Conservation (phyloP, 1,140 invertebrate species). For the Cecropterus lyciades region DNA sequence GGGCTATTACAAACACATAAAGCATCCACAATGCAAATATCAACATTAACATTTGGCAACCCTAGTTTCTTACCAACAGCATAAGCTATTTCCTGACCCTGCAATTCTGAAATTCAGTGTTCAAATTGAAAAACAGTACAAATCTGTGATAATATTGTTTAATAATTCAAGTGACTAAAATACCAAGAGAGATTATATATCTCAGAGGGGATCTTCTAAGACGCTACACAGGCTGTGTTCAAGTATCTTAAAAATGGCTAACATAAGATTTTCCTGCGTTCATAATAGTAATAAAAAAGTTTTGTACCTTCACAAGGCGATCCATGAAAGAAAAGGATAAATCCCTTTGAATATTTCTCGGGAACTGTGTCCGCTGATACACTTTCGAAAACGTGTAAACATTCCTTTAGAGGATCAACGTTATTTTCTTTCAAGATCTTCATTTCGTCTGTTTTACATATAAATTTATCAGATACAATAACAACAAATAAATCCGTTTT, state of each 20-base stretch:
- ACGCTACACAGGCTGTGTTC: too few relatives aligned
- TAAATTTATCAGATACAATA: too few relatives aligned
- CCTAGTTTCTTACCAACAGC: constrained; percentile 58
- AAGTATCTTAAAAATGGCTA: too few relatives aligned
- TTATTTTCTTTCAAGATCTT: constrained; percentile 58
- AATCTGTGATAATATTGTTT: too few relatives aligned
- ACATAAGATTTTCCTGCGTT: too few relatives aligned
- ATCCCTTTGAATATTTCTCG: constrained; percentile 58
- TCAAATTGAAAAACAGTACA: background rate
- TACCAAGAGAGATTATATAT: too few relatives aligned
- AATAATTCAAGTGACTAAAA: background rate
- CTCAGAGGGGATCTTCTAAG: too few relatives aligned
- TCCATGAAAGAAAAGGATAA: constrained; percentile 70
- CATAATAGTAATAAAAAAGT: too few relatives aligned
- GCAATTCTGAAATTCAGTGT: constrained; percentile 53
- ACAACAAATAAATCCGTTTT: too few relatives aligned
- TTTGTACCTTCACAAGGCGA: constrained; percentile 67
- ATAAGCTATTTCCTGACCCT: constrained; percentile 73
- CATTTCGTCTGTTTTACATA: constrained; percentile 60
- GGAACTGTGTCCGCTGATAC: constrained; percentile 25
- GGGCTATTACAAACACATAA: constrained; percentile 53
- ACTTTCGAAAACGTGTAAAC: constrained; percentile 52
- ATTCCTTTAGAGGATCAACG: constrained; percentile 65
- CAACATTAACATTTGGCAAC: constrained; percentile 65
- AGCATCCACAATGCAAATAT: constrained; percentile 64